Evolutionary conservation across 1,140 invertebrate genomes (phyloP).

Genomic region (Globodera ellingtonae): DNA sequence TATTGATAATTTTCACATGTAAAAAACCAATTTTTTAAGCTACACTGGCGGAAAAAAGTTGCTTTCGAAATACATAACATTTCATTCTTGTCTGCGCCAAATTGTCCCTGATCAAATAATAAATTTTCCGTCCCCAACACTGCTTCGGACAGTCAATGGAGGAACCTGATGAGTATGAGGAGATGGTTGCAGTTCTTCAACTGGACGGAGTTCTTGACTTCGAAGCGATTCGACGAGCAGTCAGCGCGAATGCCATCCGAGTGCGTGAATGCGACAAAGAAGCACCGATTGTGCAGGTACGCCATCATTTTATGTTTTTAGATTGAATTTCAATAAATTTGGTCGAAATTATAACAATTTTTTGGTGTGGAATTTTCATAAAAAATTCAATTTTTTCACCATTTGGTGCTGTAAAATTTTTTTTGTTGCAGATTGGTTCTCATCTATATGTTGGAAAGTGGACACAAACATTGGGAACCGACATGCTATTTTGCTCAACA

Average conservation of each 20-base stretch:
- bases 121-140: too few relatives aligned
- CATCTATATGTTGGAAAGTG: conserved; percentile 32
- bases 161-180: conserved; percentile 28
- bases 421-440: conserved; percentile 27
- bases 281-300: conserved; percentile 34
- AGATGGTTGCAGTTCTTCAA: conserved; percentile 33
- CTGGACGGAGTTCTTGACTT: conserved; percentile 35
- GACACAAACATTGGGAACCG: conserved; percentile 30
- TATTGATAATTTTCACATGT: too few relatives aligned
- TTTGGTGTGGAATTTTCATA: too few relatives aligned
- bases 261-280: conserved; percentile 31
- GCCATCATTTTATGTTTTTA: not conserved
- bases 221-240: conserved; percentile 33
- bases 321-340: too few relatives aligned
- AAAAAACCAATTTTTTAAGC: too few relatives aligned
- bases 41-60: too few relatives aligned
- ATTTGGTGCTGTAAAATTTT: not conserved
- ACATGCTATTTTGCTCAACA: conserved; percentile 12
- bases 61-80: too few relatives aligned
- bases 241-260: conserved; percentile 17
- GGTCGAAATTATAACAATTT: too few relatives aligned
- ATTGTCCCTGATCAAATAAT: too few relatives aligned
- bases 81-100: too few relatives aligned
- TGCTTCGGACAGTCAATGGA: too few relatives aligned
- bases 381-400: too few relatives aligned